phyloP scores from a whole-genome alignment of 2,113 vertebrate species.

The Himantopus leucocephalus region DNA sequence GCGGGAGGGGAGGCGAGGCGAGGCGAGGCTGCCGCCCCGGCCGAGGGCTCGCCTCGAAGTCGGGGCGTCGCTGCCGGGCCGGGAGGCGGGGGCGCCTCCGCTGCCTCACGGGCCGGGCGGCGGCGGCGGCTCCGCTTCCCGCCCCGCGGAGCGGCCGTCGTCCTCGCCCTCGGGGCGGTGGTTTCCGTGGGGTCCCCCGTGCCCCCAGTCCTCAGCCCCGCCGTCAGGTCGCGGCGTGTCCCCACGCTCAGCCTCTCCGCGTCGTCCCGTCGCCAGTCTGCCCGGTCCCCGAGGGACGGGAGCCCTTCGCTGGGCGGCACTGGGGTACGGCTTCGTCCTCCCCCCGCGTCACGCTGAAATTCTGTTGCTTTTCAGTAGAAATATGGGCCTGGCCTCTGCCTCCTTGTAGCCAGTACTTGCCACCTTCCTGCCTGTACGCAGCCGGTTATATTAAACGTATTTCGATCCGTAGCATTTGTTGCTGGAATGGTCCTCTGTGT shows the following conservation, averaged over 20 bases:
- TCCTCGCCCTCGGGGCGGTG: neutral
- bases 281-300: neutral
- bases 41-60: neutral
- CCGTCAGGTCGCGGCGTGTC: neutral
- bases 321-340: neutral
- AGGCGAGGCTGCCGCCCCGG: neutral
- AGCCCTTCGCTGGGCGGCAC: neutral
- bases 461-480: neutral
- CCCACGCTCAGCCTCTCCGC: neutral
- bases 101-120: neutral
- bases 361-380: neutral
- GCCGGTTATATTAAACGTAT: accelerated
- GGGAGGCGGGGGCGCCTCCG: neutral
- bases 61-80: neutral
- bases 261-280: too few species aligned
- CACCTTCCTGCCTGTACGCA: neutral
- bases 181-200: neutral
- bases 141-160: neutral
- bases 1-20: neutral
- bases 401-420: too few species aligned
- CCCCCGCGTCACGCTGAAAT: accelerated
- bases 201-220: neutral
- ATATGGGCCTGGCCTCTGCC: neutral
- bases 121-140: neutral
- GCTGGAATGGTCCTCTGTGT: neutral